Evolutionary conservation across 2,797 vertebrate species (phyloP), one percentile per base, ranked within the genome.

Genomic region (Fistularia tabacaria): DNA sequence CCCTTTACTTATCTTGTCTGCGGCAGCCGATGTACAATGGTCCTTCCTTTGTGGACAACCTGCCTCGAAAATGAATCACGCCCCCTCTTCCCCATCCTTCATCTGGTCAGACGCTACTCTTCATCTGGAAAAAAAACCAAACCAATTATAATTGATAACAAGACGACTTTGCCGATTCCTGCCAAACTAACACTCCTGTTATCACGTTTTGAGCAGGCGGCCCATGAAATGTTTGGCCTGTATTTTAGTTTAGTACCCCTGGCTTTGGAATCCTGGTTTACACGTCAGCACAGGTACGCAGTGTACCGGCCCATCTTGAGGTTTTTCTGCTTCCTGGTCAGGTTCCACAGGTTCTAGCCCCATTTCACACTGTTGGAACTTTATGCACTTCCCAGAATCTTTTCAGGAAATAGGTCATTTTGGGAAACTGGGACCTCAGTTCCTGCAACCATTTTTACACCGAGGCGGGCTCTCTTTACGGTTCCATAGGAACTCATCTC

Each of bases 1-100:
- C 52, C 51, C 51, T 15, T 42, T 53, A 66, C 72, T 69, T 74
- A 73, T 84, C 75, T 74, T 81, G 82, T 83, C 77, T 59, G 54
- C 61, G 54, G 43, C 71, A 77, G 70, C 75, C 85, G 82, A 86
- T 87, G 46, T 72, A 84, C 73, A 71, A 57, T 49, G 55, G 47
- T 57, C 49, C 46, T 54, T 41, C 52, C 62, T 72, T 73, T 69
- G 76, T 82, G 57, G 69, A 78, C 79, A 78, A 25, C 73, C 66
- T 80, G 67, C 72, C 62, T 80, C 76, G 52, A 77, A 73, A 78
- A 88, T 85, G 67, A 81, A 86, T 84, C 68, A 71, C 63, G 3
- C 51, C 15, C 53, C 64, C 42, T 60, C 70, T 76, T 25, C 25
- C 73, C 54, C 69, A 68, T 81, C 65, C 66, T 71, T 85, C 76